Conservation (phyloP, 2,113 vertebrate genomes). For the Mirza zaza region DNA sequence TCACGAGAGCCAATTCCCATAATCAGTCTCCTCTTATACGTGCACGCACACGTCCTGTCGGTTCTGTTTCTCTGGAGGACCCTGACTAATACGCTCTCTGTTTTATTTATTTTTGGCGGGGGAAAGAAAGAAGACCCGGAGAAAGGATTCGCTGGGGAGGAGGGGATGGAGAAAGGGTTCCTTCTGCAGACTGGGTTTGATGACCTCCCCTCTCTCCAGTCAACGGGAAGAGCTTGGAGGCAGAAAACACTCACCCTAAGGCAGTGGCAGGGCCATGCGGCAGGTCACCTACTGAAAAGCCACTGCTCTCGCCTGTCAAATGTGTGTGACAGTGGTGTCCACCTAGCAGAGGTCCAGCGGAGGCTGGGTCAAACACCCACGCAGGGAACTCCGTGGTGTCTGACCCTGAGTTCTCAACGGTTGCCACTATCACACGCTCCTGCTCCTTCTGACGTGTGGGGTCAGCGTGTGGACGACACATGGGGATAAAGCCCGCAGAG, state of each 20-base stretch:
- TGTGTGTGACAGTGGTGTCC: rapidly evolving
- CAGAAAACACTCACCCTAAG: not conserved
- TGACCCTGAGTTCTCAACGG: rapidly evolving
- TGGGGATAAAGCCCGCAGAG: rapidly evolving
- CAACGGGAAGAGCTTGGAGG: not conserved
- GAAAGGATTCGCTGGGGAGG: no score
- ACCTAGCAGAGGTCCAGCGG: rapidly evolving
- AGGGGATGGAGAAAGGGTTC: no score
- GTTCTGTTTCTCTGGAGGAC: not conserved
- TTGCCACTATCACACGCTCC: rapidly evolving
- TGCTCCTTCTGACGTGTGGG: rapidly evolving
- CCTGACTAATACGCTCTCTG: not conserved
- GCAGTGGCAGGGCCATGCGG: rapidly evolving
- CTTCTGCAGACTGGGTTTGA: not conserved
- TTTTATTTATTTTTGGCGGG: not conserved
- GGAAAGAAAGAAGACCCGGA: no score
- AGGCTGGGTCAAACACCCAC: not conserved
- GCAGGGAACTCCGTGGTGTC: rapidly evolving
- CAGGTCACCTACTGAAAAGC: no score
- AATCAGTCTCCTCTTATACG: no score
- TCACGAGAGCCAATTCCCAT: not conserved
- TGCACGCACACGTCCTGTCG: not conserved
- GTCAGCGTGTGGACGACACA: rapidly evolving
- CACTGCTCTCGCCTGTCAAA: rapidly evolving
- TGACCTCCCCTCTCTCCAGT: not conserved